Conservation (phyloP, 1,140 invertebrate species). For the Drosophila mojavensis region DNA sequence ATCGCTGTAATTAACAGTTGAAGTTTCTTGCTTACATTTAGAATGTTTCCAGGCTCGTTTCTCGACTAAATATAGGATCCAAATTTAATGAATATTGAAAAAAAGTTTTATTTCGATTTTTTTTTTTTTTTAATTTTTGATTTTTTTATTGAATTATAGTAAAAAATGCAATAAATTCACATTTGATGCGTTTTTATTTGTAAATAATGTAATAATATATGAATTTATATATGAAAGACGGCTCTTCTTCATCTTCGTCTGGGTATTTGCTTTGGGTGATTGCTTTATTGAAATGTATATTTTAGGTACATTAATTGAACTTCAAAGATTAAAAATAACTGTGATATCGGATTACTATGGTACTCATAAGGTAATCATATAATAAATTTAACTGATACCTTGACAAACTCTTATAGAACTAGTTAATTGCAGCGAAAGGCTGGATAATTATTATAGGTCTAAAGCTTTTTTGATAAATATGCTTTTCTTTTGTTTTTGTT, state of each 20-base stretch:
- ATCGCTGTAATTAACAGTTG: too few relatives aligned
- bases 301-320: conserved; percentile 22
- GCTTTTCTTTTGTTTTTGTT: too few relatives aligned
- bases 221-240: too few relatives aligned
- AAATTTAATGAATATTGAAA: too few relatives aligned
- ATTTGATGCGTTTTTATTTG: conserved; percentile 33
- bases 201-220: conserved; percentile 10
- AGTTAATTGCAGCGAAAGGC: conserved; percentile 26
- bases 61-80: too few relatives aligned
- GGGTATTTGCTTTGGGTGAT: conserved; percentile 21
- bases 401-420: conserved; percentile 35
- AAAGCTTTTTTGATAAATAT: conserved; percentile 18
- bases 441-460: conserved; percentile 26
- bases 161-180: conserved; percentile 1
- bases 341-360: conserved; percentile 27
- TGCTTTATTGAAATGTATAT: conserved; percentile 28
- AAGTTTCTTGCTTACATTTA: too few relatives aligned
- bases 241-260: too few relatives aligned
- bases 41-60: too few relatives aligned
- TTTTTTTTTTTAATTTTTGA: too few relatives aligned
- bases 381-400: conserved; percentile 22
- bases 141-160: too few relatives aligned
- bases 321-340: conserved; percentile 21
- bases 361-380: conserved; percentile 21
- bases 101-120: too few relatives aligned